Evolutionary conservation across 1,140 invertebrate species (phyloP).

Genomic region (Tyrophagus putrescentiae): DNA sequence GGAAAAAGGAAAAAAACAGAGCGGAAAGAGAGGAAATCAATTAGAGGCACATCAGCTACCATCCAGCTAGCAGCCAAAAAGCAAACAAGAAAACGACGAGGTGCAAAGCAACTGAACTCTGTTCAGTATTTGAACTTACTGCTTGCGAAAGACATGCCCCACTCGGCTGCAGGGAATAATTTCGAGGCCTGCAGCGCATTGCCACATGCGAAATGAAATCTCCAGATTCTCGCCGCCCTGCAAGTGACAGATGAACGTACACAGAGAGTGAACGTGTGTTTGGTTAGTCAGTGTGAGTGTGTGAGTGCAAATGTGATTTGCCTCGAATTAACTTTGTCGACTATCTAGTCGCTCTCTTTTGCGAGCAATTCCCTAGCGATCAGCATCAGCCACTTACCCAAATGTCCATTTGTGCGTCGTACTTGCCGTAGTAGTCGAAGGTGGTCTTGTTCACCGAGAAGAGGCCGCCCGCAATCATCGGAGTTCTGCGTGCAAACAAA

Average conservation of each 20-base stretch:
- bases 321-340: no score
- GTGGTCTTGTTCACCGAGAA: slow-evolving; percentile 47
- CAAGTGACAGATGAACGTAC: neutral
- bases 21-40: no score
- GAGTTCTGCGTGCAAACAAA: slow-evolving; percentile 35
- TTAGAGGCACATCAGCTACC: no score
- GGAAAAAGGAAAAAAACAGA: no score
- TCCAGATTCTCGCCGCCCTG: slow-evolving; percentile 30
- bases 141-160: slow-evolving; percentile 46
- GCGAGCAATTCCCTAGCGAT: no score
- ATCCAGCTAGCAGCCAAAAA: neutral
- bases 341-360: no score
- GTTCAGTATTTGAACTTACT: no score
- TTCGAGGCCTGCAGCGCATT: slow-evolving; percentile 39
- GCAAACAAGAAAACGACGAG: slow-evolving; percentile 29
- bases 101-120: no score
- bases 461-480: slow-evolving; percentile 53
- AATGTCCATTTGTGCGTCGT: slow-evolving; percentile 49
- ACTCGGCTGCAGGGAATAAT: slow-evolving; percentile 40
- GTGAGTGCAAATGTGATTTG: no score
- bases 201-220: slow-evolving; percentile 36
- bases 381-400: no score
- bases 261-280: no score
- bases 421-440: slow-evolving; percentile 49
- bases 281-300: no score